Evolutionary conservation across 2,888 invertebrate genomes (phyloP).

Genomic region (Oscheius onirici): DNA sequence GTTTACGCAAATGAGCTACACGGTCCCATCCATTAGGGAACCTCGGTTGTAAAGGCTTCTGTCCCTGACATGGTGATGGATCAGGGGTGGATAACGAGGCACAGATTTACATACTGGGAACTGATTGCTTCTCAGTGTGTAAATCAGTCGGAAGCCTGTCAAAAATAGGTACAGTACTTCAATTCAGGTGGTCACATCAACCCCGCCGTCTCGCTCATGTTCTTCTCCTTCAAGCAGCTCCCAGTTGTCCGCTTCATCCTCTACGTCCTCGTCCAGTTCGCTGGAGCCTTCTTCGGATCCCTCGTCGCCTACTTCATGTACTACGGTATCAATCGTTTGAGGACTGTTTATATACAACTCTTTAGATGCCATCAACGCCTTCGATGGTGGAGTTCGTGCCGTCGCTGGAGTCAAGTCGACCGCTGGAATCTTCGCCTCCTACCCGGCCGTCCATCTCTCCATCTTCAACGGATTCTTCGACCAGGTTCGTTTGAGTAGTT

Average conservation of each 20-base stretch:
- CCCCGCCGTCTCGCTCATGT: conserved; percentile 74
- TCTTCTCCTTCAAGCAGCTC: conserved; percentile 72
- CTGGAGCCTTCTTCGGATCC: conserved; percentile 75
- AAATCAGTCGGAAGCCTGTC: background rate
- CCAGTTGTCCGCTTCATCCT: conserved; percentile 71
- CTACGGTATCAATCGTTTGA: conserved; percentile 71
- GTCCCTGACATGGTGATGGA: conserved; percentile 14
- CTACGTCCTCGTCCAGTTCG: conserved; percentile 75
- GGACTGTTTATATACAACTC: background rate
- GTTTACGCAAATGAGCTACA: conserved; percentile 27
- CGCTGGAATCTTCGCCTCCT: conserved; percentile 77
- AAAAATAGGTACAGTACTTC: background rate
- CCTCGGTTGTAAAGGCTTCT: conserved; percentile 17
- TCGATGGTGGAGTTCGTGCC: conserved; percentile 72
- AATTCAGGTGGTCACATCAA: conserved; percentile 74
- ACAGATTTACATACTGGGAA: conserved; percentile 1
- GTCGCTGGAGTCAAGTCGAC: conserved; percentile 72
- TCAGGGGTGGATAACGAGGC: background rate
- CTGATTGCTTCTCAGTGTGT: too few relatives aligned
- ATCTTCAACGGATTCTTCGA: conserved; percentile 74
- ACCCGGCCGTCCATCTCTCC: conserved; percentile 74
- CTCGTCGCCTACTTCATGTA: conserved; percentile 74
- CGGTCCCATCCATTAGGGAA: conserved; percentile 10
- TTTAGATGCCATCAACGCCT: conserved; percentile 71
- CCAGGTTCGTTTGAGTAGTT: conserved; percentile 73